Conservation (phyloP, 1,140 invertebrate genomes). For the Papilio polyxenes region DNA sequence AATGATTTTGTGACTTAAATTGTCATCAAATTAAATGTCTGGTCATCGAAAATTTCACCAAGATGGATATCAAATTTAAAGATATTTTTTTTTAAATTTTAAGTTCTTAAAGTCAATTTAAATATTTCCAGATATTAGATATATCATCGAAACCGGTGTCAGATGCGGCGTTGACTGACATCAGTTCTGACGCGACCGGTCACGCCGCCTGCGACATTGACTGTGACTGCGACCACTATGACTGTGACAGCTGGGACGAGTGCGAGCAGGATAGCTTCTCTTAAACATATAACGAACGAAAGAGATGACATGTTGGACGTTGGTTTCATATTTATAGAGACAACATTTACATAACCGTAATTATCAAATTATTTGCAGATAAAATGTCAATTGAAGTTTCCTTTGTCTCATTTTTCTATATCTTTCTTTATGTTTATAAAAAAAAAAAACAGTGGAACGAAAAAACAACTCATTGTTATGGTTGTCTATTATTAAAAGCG, state of each 20-base stretch:
- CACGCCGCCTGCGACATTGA: constrained; percentile 80
- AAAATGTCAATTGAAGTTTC: no score
- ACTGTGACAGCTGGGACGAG: constrained; percentile 80
- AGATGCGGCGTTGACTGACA: constrained; percentile 76
- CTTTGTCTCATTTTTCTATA: no score
- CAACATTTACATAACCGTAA: neutral
- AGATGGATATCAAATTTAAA: no score
- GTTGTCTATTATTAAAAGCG: no score
- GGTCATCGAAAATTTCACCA: no score
- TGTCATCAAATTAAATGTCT: no score
- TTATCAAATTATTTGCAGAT: neutral
- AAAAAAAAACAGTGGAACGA: no score
- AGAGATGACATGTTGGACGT: constrained; percentile 18
- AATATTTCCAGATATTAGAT: constrained; percentile 70
- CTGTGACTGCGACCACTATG: constrained; percentile 78
- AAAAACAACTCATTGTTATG: no score
- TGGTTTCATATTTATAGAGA: no score
- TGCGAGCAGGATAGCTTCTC: constrained; percentile 80
- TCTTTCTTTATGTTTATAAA: no score
- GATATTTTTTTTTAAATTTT: no score
- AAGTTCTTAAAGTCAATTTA: neutral
- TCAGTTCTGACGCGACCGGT: constrained; percentile 79
- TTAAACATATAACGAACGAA: constrained; percentile 43
- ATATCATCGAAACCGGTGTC: constrained; percentile 80
- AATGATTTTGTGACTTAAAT: no score